Conservation (phyloP, 2,888 invertebrate genomes). For the Lochmaea crataegi region DNA sequence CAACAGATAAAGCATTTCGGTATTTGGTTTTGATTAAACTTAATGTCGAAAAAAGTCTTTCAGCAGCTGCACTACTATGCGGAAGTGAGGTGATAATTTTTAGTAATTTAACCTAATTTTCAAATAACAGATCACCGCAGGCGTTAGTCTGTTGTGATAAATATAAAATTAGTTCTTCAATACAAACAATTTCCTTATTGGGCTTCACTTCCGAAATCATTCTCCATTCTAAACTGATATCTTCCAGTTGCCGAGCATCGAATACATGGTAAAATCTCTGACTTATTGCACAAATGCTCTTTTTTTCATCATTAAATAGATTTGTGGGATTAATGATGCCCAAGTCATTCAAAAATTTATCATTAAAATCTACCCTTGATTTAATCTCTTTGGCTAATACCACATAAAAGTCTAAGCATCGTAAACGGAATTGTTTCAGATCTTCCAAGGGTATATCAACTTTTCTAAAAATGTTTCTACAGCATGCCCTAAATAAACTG, state of each 20-base stretch:
- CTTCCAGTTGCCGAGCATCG: conserved; percentile 16
- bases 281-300: conserved; percentile 15
- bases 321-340: conserved; percentile 8
- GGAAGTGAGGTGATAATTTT: conserved; percentile 1
- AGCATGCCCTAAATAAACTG: conserved; percentile 16
- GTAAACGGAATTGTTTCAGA: conserved; percentile 12
- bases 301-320: conserved; percentile 3
- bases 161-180: conserved; percentile 18
- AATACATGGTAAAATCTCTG: conserved; percentile 13
- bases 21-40: too few relatives aligned
- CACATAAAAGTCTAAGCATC: conserved; percentile 12
- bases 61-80: too few relatives aligned
- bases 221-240: conserved; percentile 16
- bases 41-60: too few relatives aligned
- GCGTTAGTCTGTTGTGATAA: conserved; percentile 8
- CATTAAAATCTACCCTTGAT: conserved; percentile 22
- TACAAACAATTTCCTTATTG: conserved; percentile 8
- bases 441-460: conserved; percentile 15
- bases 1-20: too few relatives aligned
- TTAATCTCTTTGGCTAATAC: conserved; percentile 16
- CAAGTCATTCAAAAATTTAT: conserved; percentile 9
- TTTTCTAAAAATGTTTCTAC: conserved; percentile 10
- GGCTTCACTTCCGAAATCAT: conserved; percentile 17
- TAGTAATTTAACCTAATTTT: conserved; percentile 9
- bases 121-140: conserved; percentile 7